Conservation (phyloP, 1,140 invertebrate genomes). For the Drosophila parabipectinata region DNA sequence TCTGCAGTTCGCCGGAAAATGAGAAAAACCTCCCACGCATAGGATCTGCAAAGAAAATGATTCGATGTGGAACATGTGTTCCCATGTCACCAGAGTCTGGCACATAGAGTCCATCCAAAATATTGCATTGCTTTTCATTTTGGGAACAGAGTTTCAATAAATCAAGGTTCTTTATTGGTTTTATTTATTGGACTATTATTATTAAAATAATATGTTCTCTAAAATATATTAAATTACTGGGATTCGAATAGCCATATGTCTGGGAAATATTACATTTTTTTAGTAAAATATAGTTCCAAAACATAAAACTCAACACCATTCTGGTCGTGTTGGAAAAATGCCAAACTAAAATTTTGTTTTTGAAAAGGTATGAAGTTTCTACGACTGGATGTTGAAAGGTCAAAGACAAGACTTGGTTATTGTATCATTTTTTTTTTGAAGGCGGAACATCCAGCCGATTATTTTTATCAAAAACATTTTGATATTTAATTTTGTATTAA, state of each 20-base stretch:
- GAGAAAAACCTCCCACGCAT: constrained; percentile 5
- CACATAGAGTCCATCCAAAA: not conserved
- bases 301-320: too few relatives aligned
- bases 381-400: too few relatives aligned
- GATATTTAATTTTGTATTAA: too few relatives aligned
- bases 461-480: too few relatives aligned
- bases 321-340: not conserved
- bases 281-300: too few relatives aligned
- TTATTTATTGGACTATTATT: not conserved
- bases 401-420: too few relatives aligned
- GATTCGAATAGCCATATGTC: too few relatives aligned
- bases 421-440: too few relatives aligned
- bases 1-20: constrained; percentile 36
- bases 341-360: not conserved
- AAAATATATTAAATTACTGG: too few relatives aligned
- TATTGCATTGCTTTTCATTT: constrained; percentile 6
- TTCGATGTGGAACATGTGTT: not conserved
- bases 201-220: too few relatives aligned
- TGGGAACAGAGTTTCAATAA: not conserved
- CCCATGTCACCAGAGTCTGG: not conserved
- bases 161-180: not conserved
- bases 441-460: too few relatives aligned
- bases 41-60: not conserved
- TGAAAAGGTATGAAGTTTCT: not conserved
- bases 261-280: too few relatives aligned